Conservation (phyloP, 2,888 invertebrate genomes). For the Sialis lutaria region DNA sequence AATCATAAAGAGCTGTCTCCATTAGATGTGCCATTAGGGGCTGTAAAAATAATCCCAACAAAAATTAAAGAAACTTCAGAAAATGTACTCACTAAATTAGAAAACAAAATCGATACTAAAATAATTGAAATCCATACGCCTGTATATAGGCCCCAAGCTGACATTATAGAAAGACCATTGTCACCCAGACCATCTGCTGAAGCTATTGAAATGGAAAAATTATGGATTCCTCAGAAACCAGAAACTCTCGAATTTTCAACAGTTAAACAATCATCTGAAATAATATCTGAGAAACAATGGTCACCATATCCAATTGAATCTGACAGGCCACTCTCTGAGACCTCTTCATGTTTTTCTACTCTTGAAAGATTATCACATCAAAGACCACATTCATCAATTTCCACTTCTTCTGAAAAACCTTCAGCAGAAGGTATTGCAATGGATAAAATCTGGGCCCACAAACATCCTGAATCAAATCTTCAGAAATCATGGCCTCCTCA, state of each 20-base stretch:
- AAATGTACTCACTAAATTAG: slow-evolving; percentile 9
- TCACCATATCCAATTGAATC: slow-evolving; percentile 9
- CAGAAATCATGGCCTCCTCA: slow-evolving; percentile 34
- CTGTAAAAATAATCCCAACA: slow-evolving; percentile 32
- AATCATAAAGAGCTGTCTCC: slow-evolving; percentile 31
- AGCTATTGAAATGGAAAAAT: slow-evolving; percentile 47
- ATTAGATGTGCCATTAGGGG: slow-evolving; percentile 36
- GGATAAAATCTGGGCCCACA: slow-evolving; percentile 38
- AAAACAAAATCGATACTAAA: slow-evolving; percentile 10
- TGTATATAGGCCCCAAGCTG: slow-evolving; percentile 21
- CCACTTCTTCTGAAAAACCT: slow-evolving; percentile 19
- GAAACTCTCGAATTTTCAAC: slow-evolving; percentile 15
- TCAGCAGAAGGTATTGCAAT: slow-evolving; percentile 32
- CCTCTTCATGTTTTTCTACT: slow-evolving; percentile 4
- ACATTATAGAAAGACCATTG: slow-evolving; percentile 21
- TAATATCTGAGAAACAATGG: slow-evolving; percentile 22
- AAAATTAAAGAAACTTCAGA: slow-evolving; percentile 10
- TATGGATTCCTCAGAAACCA: slow-evolving; percentile 31
- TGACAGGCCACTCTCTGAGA: slow-evolving; percentile 6
- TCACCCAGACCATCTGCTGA: slow-evolving; percentile 42
- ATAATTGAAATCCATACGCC: slow-evolving; percentile 11
- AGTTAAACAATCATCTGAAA: slow-evolving; percentile 20
- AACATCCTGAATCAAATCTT: slow-evolving; percentile 24
- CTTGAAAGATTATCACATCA: slow-evolving; percentile 1
- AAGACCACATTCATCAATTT: slow-evolving; percentile 7